Conservation (phyloP, 2,113 vertebrate genomes). For the Butastur rufipennis region DNA sequence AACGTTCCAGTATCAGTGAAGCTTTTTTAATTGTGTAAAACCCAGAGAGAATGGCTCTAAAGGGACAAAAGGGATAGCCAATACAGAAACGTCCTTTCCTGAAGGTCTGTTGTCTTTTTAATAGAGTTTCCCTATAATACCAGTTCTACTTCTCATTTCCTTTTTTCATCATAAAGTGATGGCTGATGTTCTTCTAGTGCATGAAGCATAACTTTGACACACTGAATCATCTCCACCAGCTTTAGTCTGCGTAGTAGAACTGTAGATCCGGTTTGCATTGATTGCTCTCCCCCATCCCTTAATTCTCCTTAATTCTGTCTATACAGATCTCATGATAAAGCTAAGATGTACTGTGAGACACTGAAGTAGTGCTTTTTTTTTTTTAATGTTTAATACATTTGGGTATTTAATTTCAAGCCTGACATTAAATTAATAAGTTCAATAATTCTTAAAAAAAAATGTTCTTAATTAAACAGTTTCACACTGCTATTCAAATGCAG, state of each 20-base stretch:
- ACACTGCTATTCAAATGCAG: not conserved
- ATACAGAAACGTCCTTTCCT: not conserved
- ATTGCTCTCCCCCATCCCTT: not conserved
- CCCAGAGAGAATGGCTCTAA: not conserved
- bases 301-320: not conserved
- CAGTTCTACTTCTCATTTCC: not conserved
- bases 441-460: constrained; percentile 27
- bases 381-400: not conserved
- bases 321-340: not conserved
- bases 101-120: not conserved
- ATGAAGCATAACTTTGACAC: too few species aligned
- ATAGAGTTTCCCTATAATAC: not conserved
- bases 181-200: too few species aligned
- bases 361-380: not conserved
- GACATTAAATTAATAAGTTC: constrained; percentile 32
- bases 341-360: not conserved
- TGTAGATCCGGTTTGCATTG: not conserved
- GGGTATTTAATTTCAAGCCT: constrained; percentile 59
- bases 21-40: not conserved
- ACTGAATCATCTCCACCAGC: not conserved
- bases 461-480: not conserved
- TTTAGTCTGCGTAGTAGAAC: not conserved
- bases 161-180: not conserved
- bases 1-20: not conserved
- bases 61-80: not conserved